These are phyloP conservation scores for Drosophila koepferae DNA, from an alignment of 2,888 invertebrate genomes.

Conservation along the genomic window DNA sequence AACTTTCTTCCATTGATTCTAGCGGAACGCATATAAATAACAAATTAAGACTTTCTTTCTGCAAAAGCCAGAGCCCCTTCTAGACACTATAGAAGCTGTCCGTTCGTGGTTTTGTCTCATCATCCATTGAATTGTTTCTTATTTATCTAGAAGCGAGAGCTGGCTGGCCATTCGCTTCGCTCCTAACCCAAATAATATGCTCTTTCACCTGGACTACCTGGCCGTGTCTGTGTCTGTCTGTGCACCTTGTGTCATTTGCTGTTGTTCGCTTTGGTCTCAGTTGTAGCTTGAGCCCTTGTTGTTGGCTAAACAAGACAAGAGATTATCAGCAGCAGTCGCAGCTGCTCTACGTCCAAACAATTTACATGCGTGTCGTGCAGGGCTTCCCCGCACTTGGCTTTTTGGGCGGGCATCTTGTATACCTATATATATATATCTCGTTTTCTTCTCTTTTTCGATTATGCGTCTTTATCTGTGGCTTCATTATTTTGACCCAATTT, in stretches of 20 bases:
- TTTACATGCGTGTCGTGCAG: conserved; percentile 15
- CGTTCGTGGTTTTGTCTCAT: conserved; percentile 61
- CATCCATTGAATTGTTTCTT: conserved; percentile 54
- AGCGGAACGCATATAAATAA: conserved; percentile 73
- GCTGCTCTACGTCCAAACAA: conserved; percentile 1
- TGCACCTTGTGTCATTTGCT: conserved; percentile 72
- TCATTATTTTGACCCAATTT: conserved; percentile 77
- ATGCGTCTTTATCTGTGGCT: conserved; percentile 65
- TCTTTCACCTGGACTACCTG: conserved; percentile 57
- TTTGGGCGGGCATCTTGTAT: conserved; percentile 14
- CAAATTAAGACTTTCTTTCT: conserved; percentile 76
- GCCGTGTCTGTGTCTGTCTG: conserved; percentile 11
- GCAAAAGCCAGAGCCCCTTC: conserved; percentile 23
- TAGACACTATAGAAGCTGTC: conserved; percentile 19
- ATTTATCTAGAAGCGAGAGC: conserved; percentile 36
- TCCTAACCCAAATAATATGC: conserved; percentile 70
- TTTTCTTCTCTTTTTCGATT: conserved; percentile 42
- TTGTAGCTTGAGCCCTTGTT: conserved; percentile 22
- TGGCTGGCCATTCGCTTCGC: conserved; percentile 17
- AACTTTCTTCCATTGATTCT: conserved; percentile 78
- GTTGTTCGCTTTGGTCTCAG: conserved; percentile 29
- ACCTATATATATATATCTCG: background rate
- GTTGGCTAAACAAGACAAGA: conserved; percentile 55
- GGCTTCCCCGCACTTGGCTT: conserved; percentile 26
- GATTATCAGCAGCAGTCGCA: conserved; percentile 57